These are phyloP conservation scores for Hesperia comma DNA, from an alignment of 2,888 invertebrate genomes.

Conservation along the genomic window DNA sequence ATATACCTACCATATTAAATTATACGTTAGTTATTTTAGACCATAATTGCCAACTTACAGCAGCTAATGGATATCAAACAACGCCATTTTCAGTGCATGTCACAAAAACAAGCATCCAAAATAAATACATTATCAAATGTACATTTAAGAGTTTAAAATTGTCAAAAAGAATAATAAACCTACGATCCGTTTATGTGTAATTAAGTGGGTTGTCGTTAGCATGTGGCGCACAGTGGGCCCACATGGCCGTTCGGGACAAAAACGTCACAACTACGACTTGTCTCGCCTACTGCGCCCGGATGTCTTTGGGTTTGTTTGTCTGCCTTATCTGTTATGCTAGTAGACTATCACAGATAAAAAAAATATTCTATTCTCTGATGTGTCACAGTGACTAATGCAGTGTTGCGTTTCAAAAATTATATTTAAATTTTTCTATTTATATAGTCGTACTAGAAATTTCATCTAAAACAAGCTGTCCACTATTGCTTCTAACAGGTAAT, in stretches of 20 bases:
- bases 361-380: too few relatives aligned
- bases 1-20: too few relatives aligned
- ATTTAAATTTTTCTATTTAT: too few relatives aligned
- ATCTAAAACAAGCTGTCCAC: too few relatives aligned
- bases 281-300: constrained; percentile 62
- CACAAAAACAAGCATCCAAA: background rate
- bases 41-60: too few relatives aligned
- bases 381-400: too few relatives aligned
- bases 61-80: too few relatives aligned
- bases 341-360: constrained; percentile 14
- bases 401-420: too few relatives aligned
- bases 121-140: background rate
- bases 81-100: background rate
- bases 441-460: too few relatives aligned
- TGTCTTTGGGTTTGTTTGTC: constrained; percentile 53
- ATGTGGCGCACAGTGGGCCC: constrained; percentile 51
- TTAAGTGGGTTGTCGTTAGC: constrained; percentile 31
- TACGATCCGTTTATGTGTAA: constrained; percentile 20
- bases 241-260: constrained; percentile 57
- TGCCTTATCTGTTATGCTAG: constrained; percentile 40
- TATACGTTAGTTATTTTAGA: too few relatives aligned
- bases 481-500: too few relatives aligned
- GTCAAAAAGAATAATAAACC: constrained; percentile 23
- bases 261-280: constrained; percentile 48
- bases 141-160: background rate